A percentile compares a stretch with the other conserved stretches of the same genome.
Conservation (phyloP, 2,888 invertebrate genomes). For the Acronicta aceris region DNA sequence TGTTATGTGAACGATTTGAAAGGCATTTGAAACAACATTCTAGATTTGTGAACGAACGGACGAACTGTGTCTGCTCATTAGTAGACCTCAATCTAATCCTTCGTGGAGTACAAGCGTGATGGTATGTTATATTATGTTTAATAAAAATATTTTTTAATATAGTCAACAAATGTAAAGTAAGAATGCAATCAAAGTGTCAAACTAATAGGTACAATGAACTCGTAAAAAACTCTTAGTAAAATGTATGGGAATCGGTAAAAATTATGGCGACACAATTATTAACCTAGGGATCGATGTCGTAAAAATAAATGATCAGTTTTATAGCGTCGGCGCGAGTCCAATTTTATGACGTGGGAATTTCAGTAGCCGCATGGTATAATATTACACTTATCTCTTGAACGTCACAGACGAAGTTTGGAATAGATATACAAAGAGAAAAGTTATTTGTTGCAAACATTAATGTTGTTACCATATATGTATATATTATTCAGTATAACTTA, state of each 20-base stretch:
- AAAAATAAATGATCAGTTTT: constrained; percentile 84
- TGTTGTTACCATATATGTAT: no score
- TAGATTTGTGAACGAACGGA: no score
- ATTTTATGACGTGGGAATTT: constrained; percentile 83
- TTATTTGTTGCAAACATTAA: constrained; percentile 16
- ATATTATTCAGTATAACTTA: no score
- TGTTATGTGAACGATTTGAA: no score
- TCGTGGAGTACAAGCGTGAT: no score
- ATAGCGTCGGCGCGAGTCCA: constrained; percentile 72
- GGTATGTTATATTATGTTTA: no score
- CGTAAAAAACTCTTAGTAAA: constrained; percentile 57
- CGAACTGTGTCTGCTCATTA: no score
- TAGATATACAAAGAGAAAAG: constrained; percentile 38
- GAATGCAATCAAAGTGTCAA: constrained; percentile 37
- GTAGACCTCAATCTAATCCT: no score
- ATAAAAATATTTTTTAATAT: background rate
- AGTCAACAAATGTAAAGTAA: constrained; percentile 24
- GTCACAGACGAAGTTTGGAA: constrained; percentile 41
- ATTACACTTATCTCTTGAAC: constrained; percentile 70
- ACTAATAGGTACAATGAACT: constrained; percentile 41
- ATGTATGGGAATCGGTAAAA: constrained; percentile 66
- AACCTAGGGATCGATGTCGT: constrained; percentile 77
- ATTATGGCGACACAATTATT: constrained; percentile 81
- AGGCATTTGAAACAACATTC: no score
- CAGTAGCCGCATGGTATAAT: constrained; percentile 74